Conservation (phyloP, 2,797 vertebrate species). For the Uromys caudimaculatus region DNA sequence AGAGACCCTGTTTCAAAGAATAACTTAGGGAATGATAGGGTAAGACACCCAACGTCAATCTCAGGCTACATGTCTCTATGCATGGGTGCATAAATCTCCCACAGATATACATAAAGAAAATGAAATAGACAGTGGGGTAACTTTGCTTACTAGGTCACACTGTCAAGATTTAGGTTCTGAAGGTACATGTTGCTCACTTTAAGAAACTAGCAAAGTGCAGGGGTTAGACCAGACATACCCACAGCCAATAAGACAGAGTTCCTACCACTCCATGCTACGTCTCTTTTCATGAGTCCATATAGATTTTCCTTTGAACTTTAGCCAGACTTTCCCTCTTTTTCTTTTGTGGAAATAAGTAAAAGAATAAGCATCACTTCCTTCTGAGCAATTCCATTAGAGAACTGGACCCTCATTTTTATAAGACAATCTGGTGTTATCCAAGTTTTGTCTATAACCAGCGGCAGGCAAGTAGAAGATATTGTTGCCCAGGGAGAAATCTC, state of each 20-base stretch:
- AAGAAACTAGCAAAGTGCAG: background rate
- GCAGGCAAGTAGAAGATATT: slow-evolving; percentile 24
- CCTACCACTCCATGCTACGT: background rate
- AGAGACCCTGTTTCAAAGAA: background rate
- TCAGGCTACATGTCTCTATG: background rate
- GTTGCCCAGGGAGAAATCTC: slow-evolving; percentile 16
- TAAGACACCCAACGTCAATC: background rate
- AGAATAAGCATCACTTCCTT: background rate
- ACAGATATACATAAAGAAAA: background rate
- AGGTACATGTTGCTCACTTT: background rate
- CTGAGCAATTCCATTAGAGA: slow-evolving; percentile 37
- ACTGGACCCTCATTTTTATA: background rate
- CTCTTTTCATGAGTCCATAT: background rate
- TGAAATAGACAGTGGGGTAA: background rate
- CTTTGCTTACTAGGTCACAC: too few species aligned
- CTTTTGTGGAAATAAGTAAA: background rate
- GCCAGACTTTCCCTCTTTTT: background rate
- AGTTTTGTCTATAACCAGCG: slow-evolving; percentile 9
- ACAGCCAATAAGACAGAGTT: background rate
- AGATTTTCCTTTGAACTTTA: background rate
- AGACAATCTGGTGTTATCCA: background rate
- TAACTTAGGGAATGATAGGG: background rate
- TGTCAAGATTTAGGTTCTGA: background rate
- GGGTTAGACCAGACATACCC: background rate
- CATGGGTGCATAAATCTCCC: background rate